Evolutionary conservation across 2,797 vertebrate genomes (phyloP).

Genomic region (Florisuga fusca): DNA sequence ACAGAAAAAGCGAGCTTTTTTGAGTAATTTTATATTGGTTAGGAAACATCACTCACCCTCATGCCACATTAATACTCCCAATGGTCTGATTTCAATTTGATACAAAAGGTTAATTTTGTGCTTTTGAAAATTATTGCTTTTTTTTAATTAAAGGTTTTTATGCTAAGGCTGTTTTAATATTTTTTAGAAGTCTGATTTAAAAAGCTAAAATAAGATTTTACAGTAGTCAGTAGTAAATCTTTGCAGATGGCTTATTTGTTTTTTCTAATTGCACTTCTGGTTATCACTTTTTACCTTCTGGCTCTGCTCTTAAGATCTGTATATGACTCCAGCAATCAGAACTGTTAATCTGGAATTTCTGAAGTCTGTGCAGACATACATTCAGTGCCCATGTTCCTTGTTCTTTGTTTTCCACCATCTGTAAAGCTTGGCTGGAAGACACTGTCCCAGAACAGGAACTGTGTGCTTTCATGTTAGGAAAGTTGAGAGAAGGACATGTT

Average conservation of each 20-base stretch:
- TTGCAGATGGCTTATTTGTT: background rate
- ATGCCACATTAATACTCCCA: background rate
- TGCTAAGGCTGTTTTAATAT: no score
- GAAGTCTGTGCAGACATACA: background rate
- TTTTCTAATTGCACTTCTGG: background rate
- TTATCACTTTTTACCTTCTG: background rate
- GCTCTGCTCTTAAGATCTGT: background rate
- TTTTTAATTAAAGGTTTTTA: no score
- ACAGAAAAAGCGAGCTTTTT: background rate
- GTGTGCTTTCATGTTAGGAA: background rate
- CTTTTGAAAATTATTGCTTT: background rate
- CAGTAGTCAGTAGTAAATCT: background rate
- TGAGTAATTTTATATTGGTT: background rate
- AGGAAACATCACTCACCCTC: background rate
- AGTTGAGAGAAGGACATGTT: background rate
- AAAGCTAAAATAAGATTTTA: background rate
- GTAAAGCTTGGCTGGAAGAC: background rate
- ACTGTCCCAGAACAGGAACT: background rate
- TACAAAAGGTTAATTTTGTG: accelerated
- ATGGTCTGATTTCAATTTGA: background rate
- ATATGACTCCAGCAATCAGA: background rate
- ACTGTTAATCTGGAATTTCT: background rate
- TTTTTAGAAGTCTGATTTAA: background rate
- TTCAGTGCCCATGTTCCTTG: background rate
- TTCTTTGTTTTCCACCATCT: background rate